A percentile compares a stretch with the other conserved stretches of the same genome.
phyloP scores from a whole-genome alignment of 92 coral and sea anemone species.

The Zoanthus sociatus region DNA sequence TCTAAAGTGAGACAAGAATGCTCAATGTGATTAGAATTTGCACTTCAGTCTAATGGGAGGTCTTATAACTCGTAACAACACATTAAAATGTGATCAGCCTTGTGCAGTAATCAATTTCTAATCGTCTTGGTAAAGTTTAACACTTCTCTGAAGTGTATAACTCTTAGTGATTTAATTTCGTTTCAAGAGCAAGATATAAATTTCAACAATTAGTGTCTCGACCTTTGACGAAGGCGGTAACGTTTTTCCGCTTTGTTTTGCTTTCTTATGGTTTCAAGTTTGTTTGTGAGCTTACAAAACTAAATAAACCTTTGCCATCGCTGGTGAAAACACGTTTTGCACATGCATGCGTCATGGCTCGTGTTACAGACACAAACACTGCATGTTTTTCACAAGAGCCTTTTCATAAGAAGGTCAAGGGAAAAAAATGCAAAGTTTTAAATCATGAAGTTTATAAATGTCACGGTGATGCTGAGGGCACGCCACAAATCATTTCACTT shows the following conservation, averaged over 20 bases:
- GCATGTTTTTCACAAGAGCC: too few species aligned
- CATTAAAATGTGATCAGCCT: slow-evolving; percentile 3
- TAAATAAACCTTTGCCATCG: background rate
- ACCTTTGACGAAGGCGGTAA: background rate
- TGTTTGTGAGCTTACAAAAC: background rate
- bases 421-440: too few species aligned
- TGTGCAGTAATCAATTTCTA: background rate
- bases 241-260: background rate
- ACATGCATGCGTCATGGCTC: too few species aligned
- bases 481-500: too few species aligned
- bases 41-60: background rate
- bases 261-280: background rate
- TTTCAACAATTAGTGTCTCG: background rate
- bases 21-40: background rate
- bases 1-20: background rate
- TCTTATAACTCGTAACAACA: background rate
- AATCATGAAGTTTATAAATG: too few species aligned
- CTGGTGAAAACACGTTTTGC: background rate
- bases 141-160: background rate
- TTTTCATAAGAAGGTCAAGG: too few species aligned
- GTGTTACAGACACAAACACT: too few species aligned
- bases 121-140: background rate
- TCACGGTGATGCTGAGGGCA: too few species aligned
- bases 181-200: background rate
- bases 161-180: background rate